These are phyloP conservation scores for Tragelaphus scriptus DNA, from an alignment of 2,113 vertebrate genomes.

Conservation along the genomic window DNA sequence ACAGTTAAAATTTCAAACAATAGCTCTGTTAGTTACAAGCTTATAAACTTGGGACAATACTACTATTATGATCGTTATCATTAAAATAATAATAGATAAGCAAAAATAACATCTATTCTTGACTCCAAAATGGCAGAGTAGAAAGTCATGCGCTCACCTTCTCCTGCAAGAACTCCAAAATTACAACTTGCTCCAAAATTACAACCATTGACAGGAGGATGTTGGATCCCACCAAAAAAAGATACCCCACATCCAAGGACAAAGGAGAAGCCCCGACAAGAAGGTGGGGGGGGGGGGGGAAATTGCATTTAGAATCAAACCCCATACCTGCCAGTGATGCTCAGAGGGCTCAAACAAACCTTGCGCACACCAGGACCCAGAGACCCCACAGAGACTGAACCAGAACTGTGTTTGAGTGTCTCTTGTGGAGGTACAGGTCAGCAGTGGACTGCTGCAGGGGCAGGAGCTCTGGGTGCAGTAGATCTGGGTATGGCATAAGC, in stretches of 20 bases:
- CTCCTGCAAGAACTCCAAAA: not conserved
- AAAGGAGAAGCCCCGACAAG: not conserved
- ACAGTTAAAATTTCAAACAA: not conserved
- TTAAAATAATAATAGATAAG: not conserved
- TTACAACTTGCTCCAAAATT: not conserved
- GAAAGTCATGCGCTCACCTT: accelerated
- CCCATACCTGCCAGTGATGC: not conserved
- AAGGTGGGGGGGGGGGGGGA: too few relatives aligned
- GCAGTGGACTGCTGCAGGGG: not conserved
- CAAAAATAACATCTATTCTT: not conserved
- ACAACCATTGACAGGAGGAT: not conserved
- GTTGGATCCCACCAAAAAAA: not conserved
- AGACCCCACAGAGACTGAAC: not conserved
- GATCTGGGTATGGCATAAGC: not conserved
- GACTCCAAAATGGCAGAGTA: not conserved
- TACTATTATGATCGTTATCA: not conserved
- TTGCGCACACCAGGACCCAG: not conserved
- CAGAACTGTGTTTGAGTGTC: not conserved
- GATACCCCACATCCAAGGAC: not conserved
- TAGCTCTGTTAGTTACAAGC: not conserved
- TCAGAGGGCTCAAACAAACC: not conserved
- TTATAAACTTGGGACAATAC: not conserved
- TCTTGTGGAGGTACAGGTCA: accelerated
- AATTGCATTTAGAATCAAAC: not conserved
- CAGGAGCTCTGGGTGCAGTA: not conserved